phyloP scores from a whole-genome alignment of 2,113 vertebrate species.

The Tachycineta bicolor region DNA sequence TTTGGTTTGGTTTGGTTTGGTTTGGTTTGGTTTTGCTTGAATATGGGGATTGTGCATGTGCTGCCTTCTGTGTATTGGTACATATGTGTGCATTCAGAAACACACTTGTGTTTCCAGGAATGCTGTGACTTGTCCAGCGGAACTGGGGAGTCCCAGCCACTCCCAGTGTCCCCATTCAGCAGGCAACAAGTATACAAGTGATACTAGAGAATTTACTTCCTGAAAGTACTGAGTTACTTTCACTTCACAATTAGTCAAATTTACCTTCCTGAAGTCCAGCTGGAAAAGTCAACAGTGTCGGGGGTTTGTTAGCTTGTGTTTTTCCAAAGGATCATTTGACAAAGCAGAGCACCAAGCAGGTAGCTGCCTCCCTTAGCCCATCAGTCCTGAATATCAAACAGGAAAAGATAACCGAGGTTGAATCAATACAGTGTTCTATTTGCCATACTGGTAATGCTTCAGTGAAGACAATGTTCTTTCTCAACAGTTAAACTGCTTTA shows the following conservation, averaged over 20 bases:
- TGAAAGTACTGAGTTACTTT: background rate
- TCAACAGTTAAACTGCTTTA: background rate
- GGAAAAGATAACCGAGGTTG: background rate
- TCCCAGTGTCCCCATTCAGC: background rate
- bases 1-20: background rate
- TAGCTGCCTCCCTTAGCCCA: background rate
- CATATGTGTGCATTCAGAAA: background rate
- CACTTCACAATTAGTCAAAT: background rate
- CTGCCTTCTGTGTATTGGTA: background rate
- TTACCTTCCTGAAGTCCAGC: background rate
- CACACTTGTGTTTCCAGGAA: background rate
- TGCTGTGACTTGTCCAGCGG: background rate
- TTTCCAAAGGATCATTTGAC: background rate
- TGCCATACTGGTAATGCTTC: background rate
- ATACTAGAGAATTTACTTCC: background rate
- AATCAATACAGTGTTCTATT: background rate
- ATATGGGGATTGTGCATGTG: background rate
- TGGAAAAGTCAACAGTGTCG: constrained; percentile 38
- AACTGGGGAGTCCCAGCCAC: background rate
- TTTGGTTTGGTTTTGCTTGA: background rate
- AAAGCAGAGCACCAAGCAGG: background rate
- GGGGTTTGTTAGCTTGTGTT: background rate
- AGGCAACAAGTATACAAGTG: background rate
- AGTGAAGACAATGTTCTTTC: background rate
- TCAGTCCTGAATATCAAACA: background rate